phyloP scores from a whole-genome alignment of 92 coral and sea anemone species.

The Palythoa grandis region DNA sequence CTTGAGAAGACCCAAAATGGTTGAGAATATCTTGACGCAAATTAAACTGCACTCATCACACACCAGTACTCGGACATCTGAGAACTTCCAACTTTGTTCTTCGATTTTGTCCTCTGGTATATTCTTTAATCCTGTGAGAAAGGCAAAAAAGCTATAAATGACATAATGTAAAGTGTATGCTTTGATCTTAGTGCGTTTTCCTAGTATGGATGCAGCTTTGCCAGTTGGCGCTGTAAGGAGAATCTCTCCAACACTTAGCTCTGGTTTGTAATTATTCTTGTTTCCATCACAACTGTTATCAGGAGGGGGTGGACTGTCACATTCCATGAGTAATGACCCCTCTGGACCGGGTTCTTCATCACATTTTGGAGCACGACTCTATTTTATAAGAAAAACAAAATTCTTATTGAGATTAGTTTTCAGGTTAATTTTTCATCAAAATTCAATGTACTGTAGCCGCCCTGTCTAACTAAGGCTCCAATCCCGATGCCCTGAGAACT shows the following conservation, averaged over 20 bases:
- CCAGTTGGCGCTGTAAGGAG: constrained; percentile 72
- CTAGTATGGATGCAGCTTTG: constrained; percentile 62
- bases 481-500: no score
- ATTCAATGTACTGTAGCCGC: no score
- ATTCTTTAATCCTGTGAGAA: neutral
- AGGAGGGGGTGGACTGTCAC: neutral
- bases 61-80: constrained; percentile 46
- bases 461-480: no score
- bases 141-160: constrained; percentile 46
- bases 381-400: neutral
- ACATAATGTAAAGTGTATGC: constrained; percentile 59
- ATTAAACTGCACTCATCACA: constrained; percentile 66
- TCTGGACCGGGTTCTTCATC: neutral
- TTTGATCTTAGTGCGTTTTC: constrained; percentile 46
- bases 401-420: no score
- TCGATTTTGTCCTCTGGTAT: neutral
- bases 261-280: neutral
- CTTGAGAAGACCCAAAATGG: constrained; percentile 27
- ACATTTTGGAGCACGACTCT: neutral
- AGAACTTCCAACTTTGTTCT: constrained; percentile 46
- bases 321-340: neutral
- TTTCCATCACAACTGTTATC: neutral
- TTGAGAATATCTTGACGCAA: constrained; percentile 52
- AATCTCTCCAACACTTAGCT: constrained; percentile 30
- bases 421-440: no score